Percentiles rank a stretch among this genome's conserved stretches.
Evolutionary conservation across 1,140 invertebrate genomes (phyloP).

Genomic region (Temnothorax nylanderi): DNA sequence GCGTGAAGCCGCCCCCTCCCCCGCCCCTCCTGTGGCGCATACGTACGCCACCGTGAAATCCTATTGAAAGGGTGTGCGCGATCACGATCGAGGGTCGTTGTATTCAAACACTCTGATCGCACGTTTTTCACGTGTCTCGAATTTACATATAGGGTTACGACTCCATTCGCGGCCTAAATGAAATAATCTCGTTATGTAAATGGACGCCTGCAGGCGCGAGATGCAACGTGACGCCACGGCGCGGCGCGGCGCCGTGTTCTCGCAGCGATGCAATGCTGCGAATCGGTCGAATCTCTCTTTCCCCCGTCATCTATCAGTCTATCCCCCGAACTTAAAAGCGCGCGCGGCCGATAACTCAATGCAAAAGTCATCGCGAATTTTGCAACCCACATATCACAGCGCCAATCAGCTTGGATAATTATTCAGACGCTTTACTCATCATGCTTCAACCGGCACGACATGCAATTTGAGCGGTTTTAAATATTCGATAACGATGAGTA

Average conservation of each 20-base stretch:
- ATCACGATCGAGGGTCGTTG: constrained; percentile 67
- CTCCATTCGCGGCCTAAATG: constrained; percentile 68
- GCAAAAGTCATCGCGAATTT: constrained; percentile 44
- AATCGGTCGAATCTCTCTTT: not conserved
- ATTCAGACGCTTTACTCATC: not conserved
- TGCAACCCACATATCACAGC: not conserved
- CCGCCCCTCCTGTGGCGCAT: not conserved
- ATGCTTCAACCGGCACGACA: not conserved
- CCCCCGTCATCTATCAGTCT: constrained; percentile 4
- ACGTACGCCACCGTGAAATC: constrained; percentile 22
- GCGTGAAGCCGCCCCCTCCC: not conserved
- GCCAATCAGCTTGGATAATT: not conserved
- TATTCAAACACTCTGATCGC: constrained; percentile 69
- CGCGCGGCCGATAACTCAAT: not conserved
- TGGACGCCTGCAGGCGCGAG: constrained; percentile 49
- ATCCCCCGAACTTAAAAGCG: not conserved
- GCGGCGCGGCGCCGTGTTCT: not conserved
- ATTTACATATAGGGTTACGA: constrained; percentile 74
- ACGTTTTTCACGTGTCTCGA: constrained; percentile 70
- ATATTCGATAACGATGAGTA: constrained; percentile 28
- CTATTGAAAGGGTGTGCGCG: constrained; percentile 51
- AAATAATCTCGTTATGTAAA: constrained; percentile 80
- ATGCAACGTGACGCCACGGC: constrained; percentile 4
- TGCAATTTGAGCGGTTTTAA: not conserved
- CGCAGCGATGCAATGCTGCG: not conserved